Base-by-base conservation (phyloP, 1,140 invertebrate species). In the Papilio polytes region DNA sequence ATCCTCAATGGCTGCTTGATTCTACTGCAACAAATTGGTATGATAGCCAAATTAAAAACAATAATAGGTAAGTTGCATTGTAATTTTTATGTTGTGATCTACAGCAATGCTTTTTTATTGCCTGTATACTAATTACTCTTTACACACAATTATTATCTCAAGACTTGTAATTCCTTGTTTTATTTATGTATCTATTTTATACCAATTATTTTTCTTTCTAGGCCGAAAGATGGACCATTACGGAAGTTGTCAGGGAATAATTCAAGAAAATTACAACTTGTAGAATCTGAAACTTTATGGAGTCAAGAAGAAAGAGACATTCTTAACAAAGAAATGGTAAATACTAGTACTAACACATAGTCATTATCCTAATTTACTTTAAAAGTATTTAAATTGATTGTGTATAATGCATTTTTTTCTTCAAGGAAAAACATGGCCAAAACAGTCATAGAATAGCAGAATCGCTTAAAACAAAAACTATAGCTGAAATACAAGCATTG, bases 1-100 rank as follows among this genome's bases (percentile, higher is more conserved):
- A 96, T 85, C 96, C 96, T 26, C 96, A 96, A 78, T 97, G 97
- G 97, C 93, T 97, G 48, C 87, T 97, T 36, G 97, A 97, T 85
- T 96, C 96, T 76, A 92, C 94, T 66, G 91, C 90, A 73, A 91
- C 90, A 22, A 94, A 94, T 84, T 95, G 94, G 94, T 95, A 95
- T 88, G 94, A 95, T 89, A 91, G 83, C 82, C 88, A 88, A 79
- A 86, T 83, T 82, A 91, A 88, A 80, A 76, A 85, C 80, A 84
- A 22, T 44, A 87, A 86, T 85, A 89, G 89, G 89, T 92, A 85
- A 92, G 63, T 70, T 70, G 6, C 12, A 15, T 15, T 41, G 6
- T 41, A 8, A 8, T 41, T 41, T 41, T 41, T 41, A 48, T 3
- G 10, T 13, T 48, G 13, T 48, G 10, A 15, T 66, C 12, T 31